Evolutionary conservation across 2,113 vertebrate genomes (phyloP).

Genomic region (Dipodomys stephensi): DNA sequence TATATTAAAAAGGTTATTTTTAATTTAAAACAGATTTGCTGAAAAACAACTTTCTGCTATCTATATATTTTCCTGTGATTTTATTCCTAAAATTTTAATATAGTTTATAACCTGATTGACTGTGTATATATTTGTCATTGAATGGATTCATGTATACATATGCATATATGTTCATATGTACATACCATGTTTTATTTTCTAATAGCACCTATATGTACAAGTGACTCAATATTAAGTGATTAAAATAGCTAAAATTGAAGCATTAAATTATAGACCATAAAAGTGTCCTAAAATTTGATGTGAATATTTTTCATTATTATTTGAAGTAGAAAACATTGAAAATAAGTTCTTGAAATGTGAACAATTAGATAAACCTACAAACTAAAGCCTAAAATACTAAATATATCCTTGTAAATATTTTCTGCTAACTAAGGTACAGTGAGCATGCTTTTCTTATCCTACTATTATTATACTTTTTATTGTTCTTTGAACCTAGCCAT

Average conservation of each 20-base stretch:
- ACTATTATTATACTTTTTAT: not conserved
- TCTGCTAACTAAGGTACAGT: not conserved
- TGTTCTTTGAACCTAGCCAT: not conserved
- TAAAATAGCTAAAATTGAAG: not conserved
- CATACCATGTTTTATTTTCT: not conserved
- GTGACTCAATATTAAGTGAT: not conserved
- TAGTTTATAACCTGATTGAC: not conserved
- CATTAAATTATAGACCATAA: not conserved
- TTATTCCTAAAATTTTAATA: slow-evolving; percentile 7
- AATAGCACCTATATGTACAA: not conserved
- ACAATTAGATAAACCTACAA: not conserved
- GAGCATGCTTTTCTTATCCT: not conserved
- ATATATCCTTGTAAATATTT: slow-evolving; percentile 15
- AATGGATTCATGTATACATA: not conserved
- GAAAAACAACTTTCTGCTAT: not conserved
- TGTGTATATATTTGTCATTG: not conserved
- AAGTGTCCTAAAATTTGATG: no score
- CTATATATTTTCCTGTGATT: not conserved
- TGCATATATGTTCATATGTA: not conserved
- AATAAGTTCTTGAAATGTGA: not conserved
- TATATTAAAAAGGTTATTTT: slow-evolving; percentile 12
- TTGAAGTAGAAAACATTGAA: not conserved
- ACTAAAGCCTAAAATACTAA: slow-evolving; percentile 14
- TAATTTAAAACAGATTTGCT: not conserved
- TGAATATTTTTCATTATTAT: slow-evolving; percentile 4